Base-by-base conservation (phyloP, 37 sponge, comb jelly and placozoan genomes). In the Halichondria panicea region DNA sequence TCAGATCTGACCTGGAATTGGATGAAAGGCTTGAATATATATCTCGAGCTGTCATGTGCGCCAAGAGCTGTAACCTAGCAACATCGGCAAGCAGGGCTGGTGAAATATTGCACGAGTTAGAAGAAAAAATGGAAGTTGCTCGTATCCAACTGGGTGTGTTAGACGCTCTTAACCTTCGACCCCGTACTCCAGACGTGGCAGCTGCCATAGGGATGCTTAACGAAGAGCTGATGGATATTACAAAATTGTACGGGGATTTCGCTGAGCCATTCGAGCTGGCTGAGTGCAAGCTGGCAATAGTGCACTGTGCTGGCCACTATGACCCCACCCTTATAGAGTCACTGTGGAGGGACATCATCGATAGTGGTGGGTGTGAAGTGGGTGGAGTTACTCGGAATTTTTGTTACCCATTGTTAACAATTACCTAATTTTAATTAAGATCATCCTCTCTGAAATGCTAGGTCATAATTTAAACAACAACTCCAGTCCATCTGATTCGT, bases 121-220 rank as follows among this genome's bases (percentile, higher is more conserved):
- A 95, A 75, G 98, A 97, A 66, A 94, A 92, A 68, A 80, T 97
- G 88, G 98, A 97, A 64, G 98, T 97, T 12, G 94, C 96, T 75
- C 67, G 95, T 4, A 81, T 93, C n/a, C 91, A 93, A 70, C 67
- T 89, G 44, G 21, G 68, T 21, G 66, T 94, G 30, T 41, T 81
- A 48, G 71, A 86, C 34, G 52, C 84, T 3, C 13, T 90, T 43
- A 43, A 25, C 0, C 76, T 89, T 28, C 81, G 36, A 1, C 71
- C 77, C 19, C n/a, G 43, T 21, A 36, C 75, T 7, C 35, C 30
- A 3, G 70, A 71, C 3, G 63, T 60, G 15, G 43, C 27, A 0
- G 43, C 56, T 19, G 95, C 96, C 28, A 60, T 89, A 54, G 35
- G 2, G 0, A 36, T 28, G 25, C 88, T 96, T 34, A 82, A 93